Conservation (phyloP, 2,797 vertebrate species). For the Pogoniulus pusillus region DNA sequence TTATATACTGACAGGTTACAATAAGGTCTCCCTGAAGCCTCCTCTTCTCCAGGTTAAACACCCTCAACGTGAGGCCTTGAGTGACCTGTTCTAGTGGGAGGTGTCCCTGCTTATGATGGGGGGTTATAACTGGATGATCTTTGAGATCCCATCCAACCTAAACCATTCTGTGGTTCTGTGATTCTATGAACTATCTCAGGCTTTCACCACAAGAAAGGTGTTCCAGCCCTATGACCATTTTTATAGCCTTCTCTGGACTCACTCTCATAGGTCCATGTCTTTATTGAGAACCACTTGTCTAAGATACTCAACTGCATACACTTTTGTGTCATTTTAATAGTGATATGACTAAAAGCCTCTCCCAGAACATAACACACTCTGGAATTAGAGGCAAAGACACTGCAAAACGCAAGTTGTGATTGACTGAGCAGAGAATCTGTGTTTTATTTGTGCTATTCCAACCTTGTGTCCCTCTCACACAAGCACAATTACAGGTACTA, state of each 20-base stretch:
- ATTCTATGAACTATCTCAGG: not conserved
- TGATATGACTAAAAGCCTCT: rapidly evolving
- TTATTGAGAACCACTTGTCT: not conserved
- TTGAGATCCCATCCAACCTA: too few relatives aligned
- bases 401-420: not conserved
- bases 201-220: not conserved
- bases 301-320: not conserved
- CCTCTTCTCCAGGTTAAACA: not conserved
- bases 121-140: too few relatives aligned
- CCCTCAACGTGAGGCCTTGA: too few relatives aligned
- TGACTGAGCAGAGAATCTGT: not conserved
- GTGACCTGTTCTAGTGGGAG: too few relatives aligned
- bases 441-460: not conserved
- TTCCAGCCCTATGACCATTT: not conserved
- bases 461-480: not conserved
- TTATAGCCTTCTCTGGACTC: not conserved
- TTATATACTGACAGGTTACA: not conserved
- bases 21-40: not conserved
- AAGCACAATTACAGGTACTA: not conserved
- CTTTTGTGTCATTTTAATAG: not conserved
- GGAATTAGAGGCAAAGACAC: not conserved
- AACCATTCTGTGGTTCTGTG: too few relatives aligned
- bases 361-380: not conserved
- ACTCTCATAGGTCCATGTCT: not conserved
- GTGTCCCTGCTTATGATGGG: too few relatives aligned